A percentile compares a stretch with the other conserved stretches of the same genome.
phyloP scores from a whole-genome alignment of 2,113 vertebrate genomes.

The Columbina picui region DNA sequence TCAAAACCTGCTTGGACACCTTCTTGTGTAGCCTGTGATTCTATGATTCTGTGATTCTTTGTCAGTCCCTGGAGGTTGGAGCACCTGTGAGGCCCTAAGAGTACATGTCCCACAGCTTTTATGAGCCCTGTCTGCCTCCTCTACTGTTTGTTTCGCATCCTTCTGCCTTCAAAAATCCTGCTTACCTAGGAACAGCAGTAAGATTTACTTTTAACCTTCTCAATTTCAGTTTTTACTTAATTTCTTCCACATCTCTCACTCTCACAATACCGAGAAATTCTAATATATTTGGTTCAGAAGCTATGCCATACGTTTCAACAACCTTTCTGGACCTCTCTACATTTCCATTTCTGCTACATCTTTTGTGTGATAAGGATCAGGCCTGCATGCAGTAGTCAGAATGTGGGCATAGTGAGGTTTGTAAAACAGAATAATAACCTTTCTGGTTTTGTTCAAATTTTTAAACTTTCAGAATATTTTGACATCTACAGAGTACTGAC shows the following conservation, averaged over 20 bases:
- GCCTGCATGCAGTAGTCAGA: neutral
- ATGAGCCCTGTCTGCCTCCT: neutral
- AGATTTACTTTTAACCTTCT: neutral
- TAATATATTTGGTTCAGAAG: neutral
- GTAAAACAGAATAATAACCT: neutral
- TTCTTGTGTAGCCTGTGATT: too few relatives aligned
- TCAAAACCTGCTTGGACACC: too few relatives aligned
- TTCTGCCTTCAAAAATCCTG: neutral
- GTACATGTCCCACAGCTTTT: neutral
- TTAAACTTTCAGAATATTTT: neutral
- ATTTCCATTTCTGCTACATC: neutral
- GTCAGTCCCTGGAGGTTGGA: neutral
- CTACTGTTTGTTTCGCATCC: neutral
- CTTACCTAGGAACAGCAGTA: neutral
- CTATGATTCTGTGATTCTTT: too few relatives aligned
- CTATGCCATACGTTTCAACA: neutral
- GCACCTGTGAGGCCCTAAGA: fast-evolving
- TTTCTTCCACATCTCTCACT: neutral
- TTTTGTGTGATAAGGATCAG: neutral
- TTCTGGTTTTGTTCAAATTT: neutral
- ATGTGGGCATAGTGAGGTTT: neutral
- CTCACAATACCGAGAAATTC: neutral
- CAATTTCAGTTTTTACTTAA: neutral
- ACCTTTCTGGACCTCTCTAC: neutral
- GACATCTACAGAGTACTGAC: neutral